Percentiles rank a stretch among this genome's conserved stretches.
Evolutionary conservation across 1,140 invertebrate genomes (phyloP).

Genomic region (Drosophila parvula): DNA sequence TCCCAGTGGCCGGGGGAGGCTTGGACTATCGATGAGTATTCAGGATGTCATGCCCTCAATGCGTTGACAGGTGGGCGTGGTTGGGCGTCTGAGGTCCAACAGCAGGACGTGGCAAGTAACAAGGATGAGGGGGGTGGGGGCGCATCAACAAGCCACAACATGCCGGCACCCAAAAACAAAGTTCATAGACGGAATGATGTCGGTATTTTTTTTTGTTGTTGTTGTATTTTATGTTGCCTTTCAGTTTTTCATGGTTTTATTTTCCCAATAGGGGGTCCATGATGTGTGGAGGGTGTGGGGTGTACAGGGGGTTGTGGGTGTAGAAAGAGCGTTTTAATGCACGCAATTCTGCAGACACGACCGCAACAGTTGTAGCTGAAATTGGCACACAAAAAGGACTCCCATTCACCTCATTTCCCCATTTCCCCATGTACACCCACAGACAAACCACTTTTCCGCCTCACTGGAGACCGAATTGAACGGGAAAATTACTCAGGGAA

Average conservation of each 20-base stretch:
- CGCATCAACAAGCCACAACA: constrained; percentile 24
- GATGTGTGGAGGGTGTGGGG: not conserved
- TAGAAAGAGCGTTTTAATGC: constrained; percentile 19
- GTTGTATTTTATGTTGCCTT: constrained; percentile 6
- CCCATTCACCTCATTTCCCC: constrained; percentile 5
- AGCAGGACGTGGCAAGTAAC: not conserved
- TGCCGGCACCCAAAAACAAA: constrained; percentile 13
- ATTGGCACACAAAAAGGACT: constrained; percentile 22
- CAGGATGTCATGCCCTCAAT: constrained; percentile 9
- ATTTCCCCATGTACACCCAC: not conserved
- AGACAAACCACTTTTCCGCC: constrained; percentile 10
- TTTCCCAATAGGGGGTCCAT: not conserved
- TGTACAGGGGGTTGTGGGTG: not conserved
- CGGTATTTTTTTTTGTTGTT: not conserved
- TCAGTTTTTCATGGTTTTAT: constrained; percentile 4
- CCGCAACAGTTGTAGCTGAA: constrained; percentile 22
- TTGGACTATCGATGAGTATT: constrained; percentile 7
- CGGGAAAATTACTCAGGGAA: not conserved
- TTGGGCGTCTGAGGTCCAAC: no score
- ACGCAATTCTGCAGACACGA: constrained; percentile 36
- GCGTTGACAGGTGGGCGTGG: constrained; percentile 26
- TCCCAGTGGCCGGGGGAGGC: not conserved
- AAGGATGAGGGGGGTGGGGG: not conserved
- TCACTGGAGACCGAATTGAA: not conserved
- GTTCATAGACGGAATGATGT: constrained; percentile 13